phyloP scores from a whole-genome alignment of 2,797 vertebrate genomes.

The Tiaroga cobitis region DNA sequence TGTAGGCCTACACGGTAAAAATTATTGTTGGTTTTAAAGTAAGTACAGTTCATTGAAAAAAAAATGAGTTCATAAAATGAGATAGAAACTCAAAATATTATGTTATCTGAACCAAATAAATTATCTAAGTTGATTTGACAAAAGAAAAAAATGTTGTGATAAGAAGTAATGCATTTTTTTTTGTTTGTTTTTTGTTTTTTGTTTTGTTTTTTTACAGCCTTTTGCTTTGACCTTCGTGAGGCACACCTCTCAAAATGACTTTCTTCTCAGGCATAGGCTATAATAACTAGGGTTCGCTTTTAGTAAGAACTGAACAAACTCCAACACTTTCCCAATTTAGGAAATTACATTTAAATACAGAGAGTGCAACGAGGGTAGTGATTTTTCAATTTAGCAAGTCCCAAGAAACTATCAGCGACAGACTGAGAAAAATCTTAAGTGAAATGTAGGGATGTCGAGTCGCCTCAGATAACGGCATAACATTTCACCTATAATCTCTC shows the following conservation, averaged over 20 bases:
- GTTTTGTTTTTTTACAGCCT: background rate
- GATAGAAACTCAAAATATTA: no score
- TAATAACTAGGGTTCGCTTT: slow-evolving; percentile 22
- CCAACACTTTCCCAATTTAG: slow-evolving; percentile 51
- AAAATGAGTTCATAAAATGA: no score
- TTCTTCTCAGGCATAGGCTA: background rate
- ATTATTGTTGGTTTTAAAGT: no score
- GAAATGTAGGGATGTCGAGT: background rate
- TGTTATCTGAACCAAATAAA: no score
- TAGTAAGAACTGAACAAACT: slow-evolving; percentile 20
- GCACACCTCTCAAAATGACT: slow-evolving; percentile 1
- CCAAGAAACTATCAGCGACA: slow-evolving; percentile 30
- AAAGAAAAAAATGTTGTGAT: no score
- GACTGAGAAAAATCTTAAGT: slow-evolving; percentile 2
- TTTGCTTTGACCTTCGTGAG: background rate
- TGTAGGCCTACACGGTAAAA: no score
- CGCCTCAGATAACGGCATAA: slow-evolving; percentile 12
- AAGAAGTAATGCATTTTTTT: no score
- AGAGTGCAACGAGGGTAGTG: slow-evolving; percentile 12
- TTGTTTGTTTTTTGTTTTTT: no score
- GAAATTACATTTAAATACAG: slow-evolving; percentile 36
- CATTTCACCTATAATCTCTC: slow-evolving; percentile 27
- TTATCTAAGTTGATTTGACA: no score
- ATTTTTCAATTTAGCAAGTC: slow-evolving; percentile 38
- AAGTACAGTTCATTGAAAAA: no score